Evolutionary conservation across 2,797 vertebrate genomes (phyloP).

Genomic region (Clarias fuscus): DNA sequence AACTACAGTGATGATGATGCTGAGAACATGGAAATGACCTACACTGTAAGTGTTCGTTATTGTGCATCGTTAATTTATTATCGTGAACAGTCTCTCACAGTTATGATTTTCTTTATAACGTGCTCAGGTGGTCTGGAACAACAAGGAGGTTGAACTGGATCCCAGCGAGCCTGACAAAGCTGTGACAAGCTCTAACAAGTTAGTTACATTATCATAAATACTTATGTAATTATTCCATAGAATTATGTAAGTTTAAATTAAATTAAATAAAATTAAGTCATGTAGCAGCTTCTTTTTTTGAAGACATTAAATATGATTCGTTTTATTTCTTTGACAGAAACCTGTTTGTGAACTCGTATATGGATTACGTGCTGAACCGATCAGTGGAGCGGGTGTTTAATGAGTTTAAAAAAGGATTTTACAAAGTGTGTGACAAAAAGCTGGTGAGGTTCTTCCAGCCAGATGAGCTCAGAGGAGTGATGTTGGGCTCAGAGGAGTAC

Average conservation of each 20-base stretch:
- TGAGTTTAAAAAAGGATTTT: constrained; percentile 88
- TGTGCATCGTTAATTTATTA: neutral
- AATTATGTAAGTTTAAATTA: too few species aligned
- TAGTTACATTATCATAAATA: constrained; percentile 26
- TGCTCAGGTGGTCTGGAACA: constrained; percentile 65
- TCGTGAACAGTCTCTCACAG: neutral
- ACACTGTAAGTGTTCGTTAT: constrained; percentile 74
- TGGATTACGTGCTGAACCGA: constrained; percentile 68
- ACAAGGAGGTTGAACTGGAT: constrained; percentile 65
- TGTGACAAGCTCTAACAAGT: constrained; percentile 73
- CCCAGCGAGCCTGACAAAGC: constrained; percentile 61
- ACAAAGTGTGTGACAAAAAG: constrained; percentile 86
- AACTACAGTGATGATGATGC: constrained; percentile 79
- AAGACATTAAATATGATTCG: neutral
- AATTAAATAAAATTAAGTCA: neutral
- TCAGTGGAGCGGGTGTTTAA: constrained; percentile 85
- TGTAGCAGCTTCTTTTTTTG: neutral
- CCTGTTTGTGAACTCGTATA: constrained; percentile 69
- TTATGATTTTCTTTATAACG: neutral
- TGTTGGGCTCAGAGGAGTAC: constrained; percentile 89
- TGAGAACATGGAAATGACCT: constrained; percentile 75
- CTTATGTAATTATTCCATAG: neutral
- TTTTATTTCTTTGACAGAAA: constrained; percentile 60
- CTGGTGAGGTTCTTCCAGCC: constrained; percentile 90
- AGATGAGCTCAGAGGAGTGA: constrained; percentile 88